These are phyloP conservation scores for Ctenopoma multispine DNA, from an alignment of 2,797 vertebrate genomes.

Conservation along the genomic window DNA sequence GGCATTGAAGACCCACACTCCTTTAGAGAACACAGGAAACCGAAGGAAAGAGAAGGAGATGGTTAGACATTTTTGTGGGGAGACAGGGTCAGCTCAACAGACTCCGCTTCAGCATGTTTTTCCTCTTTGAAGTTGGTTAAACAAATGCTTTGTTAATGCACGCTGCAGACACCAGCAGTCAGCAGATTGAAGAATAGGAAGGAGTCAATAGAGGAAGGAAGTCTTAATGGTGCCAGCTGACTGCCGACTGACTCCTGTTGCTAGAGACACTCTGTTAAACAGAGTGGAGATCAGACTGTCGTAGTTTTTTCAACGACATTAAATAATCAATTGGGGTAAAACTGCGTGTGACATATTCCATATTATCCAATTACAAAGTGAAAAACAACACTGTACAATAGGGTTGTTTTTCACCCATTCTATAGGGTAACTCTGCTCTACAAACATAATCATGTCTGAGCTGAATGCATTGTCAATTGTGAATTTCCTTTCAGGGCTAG, in stretches of 20 bases:
- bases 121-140: constrained; percentile 48
- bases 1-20: constrained; percentile 14
- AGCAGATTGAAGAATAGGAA: constrained; percentile 36
- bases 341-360: neutral
- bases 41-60: constrained; percentile 55
- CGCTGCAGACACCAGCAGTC: constrained; percentile 21
- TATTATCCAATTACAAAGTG: too few relatives aligned
- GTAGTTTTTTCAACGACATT: neutral
- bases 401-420: too few relatives aligned
- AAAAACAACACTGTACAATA: too few relatives aligned
- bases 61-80: constrained; percentile 41
- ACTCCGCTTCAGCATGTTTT: constrained; percentile 22
- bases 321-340: neutral
- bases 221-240: constrained; percentile 36
- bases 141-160: constrained; percentile 61
- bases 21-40: constrained; percentile 58
- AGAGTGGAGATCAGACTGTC: neutral
- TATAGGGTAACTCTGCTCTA: too few relatives aligned
- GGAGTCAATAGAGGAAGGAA: constrained; percentile 51
- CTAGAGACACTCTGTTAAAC: constrained; percentile 9
- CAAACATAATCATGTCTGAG: too few relatives aligned
- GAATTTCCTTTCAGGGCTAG: too few relatives aligned
- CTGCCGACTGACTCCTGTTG: constrained; percentile 7
- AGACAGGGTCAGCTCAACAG: constrained; percentile 45
- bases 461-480: too few relatives aligned